Evolutionary conservation across 2,888 invertebrate species (phyloP).

Genomic region (Psylliodes chrysocephalus): DNA sequence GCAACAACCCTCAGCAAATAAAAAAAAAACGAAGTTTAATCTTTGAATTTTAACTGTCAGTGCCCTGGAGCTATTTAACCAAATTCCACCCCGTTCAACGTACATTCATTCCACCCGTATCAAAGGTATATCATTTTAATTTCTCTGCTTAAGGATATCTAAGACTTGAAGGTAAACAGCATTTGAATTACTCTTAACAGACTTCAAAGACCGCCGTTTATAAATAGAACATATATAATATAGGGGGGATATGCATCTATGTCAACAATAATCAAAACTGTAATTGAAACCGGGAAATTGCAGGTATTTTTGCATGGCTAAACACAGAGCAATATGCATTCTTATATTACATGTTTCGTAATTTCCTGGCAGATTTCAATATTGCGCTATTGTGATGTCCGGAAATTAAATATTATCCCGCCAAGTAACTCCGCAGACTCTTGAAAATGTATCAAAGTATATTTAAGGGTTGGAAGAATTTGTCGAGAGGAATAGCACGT

Average conservation of each 20-base stretch:
- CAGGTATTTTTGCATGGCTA: constrained; percentile 52
- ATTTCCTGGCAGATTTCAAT: background rate
- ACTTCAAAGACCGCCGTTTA: constrained; percentile 56
- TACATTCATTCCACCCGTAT: constrained; percentile 13
- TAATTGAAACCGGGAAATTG: constrained; percentile 60
- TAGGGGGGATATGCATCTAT: constrained; percentile 57
- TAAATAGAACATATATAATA: constrained; percentile 58
- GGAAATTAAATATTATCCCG: background rate
- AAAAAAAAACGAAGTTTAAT: background rate
- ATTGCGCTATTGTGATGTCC: background rate
- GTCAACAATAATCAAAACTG: constrained; percentile 62
- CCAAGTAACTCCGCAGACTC: background rate
- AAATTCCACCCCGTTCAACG: background rate
- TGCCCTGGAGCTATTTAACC: background rate
- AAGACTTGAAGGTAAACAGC: constrained; percentile 49
- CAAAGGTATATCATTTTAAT: constrained; percentile 39
- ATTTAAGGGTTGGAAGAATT: too few species aligned
- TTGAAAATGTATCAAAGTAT: background rate
- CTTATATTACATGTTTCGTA: background rate
- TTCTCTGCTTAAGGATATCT: constrained; percentile 38
- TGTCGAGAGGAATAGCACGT: too few species aligned
- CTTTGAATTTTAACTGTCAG: background rate
- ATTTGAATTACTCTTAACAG: constrained; percentile 50
- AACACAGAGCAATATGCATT: background rate
- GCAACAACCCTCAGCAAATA: too few species aligned